A percentile compares a stretch with the other conserved stretches of the same genome.
Evolutionary conservation across 2,113 vertebrate genomes (phyloP).

Genomic region (Typhlomys cinereus): DNA sequence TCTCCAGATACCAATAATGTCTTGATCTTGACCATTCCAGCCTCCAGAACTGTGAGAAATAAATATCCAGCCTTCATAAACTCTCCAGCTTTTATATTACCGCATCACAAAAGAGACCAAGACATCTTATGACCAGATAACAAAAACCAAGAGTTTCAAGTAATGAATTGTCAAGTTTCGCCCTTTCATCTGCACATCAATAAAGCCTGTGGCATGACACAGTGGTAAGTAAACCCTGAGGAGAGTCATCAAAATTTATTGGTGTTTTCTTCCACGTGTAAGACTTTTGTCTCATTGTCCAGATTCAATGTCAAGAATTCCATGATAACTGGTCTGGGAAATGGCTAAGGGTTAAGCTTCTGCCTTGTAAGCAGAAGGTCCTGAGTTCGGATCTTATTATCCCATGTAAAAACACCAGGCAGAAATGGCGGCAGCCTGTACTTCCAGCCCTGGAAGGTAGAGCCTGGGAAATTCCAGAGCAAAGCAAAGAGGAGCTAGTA

Average conservation of each 20-base stretch:
- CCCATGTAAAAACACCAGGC: no score
- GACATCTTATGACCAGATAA: neutral
- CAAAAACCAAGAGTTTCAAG: neutral
- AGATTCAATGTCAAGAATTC: conserved; percentile 30
- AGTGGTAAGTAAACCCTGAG: neutral
- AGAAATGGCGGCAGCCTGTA: no score
- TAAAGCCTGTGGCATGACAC: neutral
- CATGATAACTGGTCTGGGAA: neutral
- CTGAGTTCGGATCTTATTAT: no score
- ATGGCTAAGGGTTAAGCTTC: no score
- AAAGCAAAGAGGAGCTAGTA: no score
- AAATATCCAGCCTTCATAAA: neutral
- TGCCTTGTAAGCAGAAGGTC: no score
- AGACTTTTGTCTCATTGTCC: neutral
- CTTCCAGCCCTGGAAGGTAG: no score
- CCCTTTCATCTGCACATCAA: conserved; percentile 25
- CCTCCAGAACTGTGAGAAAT: neutral
- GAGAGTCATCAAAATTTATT: conserved; percentile 44
- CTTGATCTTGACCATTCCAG: neutral
- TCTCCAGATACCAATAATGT: neutral
- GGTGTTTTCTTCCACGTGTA: conserved; percentile 26
- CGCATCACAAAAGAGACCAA: neutral
- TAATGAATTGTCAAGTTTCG: neutral
- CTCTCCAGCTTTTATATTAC: neutral
- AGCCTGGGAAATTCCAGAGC: no score